Conservation (phyloP, 2,888 invertebrate genomes). For the Drosophila rubida region DNA sequence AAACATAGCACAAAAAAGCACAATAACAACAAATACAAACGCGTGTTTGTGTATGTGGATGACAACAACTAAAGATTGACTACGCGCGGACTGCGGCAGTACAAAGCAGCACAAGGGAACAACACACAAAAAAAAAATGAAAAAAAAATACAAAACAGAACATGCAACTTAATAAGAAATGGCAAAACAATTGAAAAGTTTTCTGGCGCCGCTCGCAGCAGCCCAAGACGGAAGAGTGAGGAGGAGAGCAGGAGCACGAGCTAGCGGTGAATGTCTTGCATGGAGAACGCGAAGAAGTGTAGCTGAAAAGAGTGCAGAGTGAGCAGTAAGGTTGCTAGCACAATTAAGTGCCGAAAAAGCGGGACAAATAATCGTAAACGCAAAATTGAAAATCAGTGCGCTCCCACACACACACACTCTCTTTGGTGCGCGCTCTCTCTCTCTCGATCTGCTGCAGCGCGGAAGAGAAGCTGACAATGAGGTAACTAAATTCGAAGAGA, state of each 20-base stretch:
- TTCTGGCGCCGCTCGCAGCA: conserved; percentile 52
- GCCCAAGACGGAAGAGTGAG: neutral
- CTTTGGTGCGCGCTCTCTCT: neutral
- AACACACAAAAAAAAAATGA: neutral
- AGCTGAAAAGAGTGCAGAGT: conserved; percentile 16
- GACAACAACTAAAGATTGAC: conserved; percentile 11
- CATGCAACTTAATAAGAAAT: conserved; percentile 52
- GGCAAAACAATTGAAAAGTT: conserved; percentile 60
- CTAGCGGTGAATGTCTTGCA: conserved; percentile 23
- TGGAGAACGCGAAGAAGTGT: conserved; percentile 1
- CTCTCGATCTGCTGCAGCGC: conserved; percentile 1
- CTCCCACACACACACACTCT: neutral
- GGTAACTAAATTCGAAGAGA: no score
- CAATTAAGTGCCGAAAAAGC: conserved; percentile 54
- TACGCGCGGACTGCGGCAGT: conserved; percentile 16
- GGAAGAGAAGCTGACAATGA: no score
- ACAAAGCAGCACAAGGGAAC: neutral
- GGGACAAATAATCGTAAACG: conserved; percentile 52
- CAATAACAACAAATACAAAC: conserved; percentile 38
- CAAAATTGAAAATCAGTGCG: conserved; percentile 40
- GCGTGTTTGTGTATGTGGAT: conserved; percentile 5
- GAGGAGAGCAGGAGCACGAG: neutral
- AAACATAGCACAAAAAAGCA: conserved; percentile 20
- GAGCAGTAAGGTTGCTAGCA: conserved; percentile 33
- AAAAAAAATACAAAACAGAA: conserved; percentile 13